Base-by-base conservation (phyloP, 2,888 invertebrate genomes). In the Nebria salina region DNA sequence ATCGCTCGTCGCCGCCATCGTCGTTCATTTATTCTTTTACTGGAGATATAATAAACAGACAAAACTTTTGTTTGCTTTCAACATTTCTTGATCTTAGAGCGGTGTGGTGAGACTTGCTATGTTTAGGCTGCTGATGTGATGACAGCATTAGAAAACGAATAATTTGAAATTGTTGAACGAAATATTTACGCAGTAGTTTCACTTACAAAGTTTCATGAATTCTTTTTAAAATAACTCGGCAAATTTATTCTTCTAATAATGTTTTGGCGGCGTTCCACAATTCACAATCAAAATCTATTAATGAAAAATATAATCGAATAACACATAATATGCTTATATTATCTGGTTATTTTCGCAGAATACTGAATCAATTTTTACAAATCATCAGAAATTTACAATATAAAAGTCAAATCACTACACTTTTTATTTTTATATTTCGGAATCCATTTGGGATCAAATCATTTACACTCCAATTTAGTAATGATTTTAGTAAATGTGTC, bases 141-240 rank as follows among this genome's bases (percentile, higher is more conserved):
- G 54, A 54, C 54, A 54, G 54, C 54, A 54, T 54, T 54, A 54
- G 54, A 54, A 54, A 54, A 54, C 54, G 54, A 54, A 54, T 54
- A 11, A 8, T 54, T 11, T 54, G 13, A 8, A 54, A 8, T 54
- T 54, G 54, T 54, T 54, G 54, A 54, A 54, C 13, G 54, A 54
- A 11, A 7, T 54, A 54, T 54, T 54, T 11, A 8, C 54, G 54
- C 5, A 54, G 11, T 54, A 7, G 8, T 11, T 54, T 54, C 13
- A 54, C 11, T 54, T 11, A 54, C 7, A 54, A 54, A 54, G 13
- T 1, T 54, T 54, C 54, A 54, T 13, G 13, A 54, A 54, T 54
- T 34, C 34, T 34, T 34, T 20, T 34, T 34, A 34, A 54, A 54
- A 54, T 54, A 54, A 54, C 54, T 34, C 34, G 34, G 34, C 34